These are phyloP conservation scores for Apotomis turbidana DNA, from an alignment of 2,888 invertebrate species.

Conservation along the genomic window DNA sequence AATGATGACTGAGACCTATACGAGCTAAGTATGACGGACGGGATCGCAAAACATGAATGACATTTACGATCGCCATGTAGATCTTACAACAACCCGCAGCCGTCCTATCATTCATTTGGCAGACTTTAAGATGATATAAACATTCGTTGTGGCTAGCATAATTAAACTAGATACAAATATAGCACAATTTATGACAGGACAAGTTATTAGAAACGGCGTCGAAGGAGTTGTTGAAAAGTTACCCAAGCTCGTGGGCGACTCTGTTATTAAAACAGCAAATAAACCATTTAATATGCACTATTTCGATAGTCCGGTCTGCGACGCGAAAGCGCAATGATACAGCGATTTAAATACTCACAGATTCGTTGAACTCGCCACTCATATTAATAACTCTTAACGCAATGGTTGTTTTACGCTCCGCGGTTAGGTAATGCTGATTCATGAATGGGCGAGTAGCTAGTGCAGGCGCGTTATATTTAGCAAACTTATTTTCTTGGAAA, in stretches of 20 bases:
- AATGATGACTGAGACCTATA: no score
- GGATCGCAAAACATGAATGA: not conserved
- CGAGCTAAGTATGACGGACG: no score
- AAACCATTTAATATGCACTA: not conserved
- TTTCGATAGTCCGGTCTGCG: conserved; percentile 12
- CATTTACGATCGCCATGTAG: not conserved
- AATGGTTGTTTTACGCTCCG: conserved; percentile 74
- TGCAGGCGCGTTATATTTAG: conserved; percentile 73
- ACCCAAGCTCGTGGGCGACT: not conserved
- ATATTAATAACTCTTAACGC: conserved; percentile 80
- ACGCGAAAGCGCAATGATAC: conserved; percentile 57
- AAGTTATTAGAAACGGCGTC: not conserved
- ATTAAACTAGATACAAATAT: not conserved
- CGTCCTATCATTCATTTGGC: no score
- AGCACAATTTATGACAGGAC: not conserved
- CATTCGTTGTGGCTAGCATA: not conserved
- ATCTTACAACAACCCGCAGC: not conserved
- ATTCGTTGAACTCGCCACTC: conserved; percentile 80
- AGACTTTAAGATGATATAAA: not conserved
- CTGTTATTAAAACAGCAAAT: not conserved
- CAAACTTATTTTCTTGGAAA: conserved; percentile 74
- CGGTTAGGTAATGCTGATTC: conserved; percentile 83
- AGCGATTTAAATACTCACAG: conserved; percentile 68
- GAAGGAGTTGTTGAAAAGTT: not conserved
- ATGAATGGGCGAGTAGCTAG: conserved; percentile 78